phyloP scores from a whole-genome alignment of 2,113 vertebrate genomes.

The Dermatemys mawii region DNA sequence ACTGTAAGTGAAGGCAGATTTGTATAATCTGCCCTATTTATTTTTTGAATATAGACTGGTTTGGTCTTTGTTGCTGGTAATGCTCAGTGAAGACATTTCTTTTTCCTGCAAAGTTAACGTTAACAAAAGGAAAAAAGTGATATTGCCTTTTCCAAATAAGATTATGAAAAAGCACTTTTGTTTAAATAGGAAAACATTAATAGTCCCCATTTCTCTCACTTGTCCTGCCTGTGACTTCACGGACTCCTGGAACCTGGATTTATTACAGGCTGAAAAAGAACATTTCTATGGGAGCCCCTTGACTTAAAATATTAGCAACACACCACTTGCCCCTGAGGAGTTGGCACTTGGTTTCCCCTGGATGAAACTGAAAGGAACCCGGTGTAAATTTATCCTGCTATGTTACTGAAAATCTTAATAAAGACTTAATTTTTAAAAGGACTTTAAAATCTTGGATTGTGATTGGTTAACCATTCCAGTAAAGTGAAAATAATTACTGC shows the following conservation, averaged over 20 bases:
- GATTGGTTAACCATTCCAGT: background rate
- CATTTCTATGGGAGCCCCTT: background rate
- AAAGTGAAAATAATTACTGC: conserved; percentile 6
- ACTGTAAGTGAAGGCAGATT: conserved; percentile 24
- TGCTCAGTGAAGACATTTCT: conserved; percentile 9
- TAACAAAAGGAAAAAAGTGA: background rate
- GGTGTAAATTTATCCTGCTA: conserved; percentile 2
- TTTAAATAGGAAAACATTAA: background rate
- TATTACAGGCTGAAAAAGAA: background rate
- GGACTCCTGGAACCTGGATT: background rate
- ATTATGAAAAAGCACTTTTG: background rate
- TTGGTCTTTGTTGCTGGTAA: conserved; percentile 32
- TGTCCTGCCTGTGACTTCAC: background rate
- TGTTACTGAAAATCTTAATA: conserved; percentile 40
- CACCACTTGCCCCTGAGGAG: background rate
- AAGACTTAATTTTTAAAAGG: conserved; percentile 10
- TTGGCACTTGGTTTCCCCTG: background rate
- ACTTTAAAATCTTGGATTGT: background rate
- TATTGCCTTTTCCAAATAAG: background rate
- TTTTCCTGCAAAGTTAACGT: conserved; percentile 4
- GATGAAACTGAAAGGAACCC: background rate
- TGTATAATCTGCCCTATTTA: background rate
- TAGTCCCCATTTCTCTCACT: background rate
- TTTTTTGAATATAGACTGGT: conserved; percentile 26
- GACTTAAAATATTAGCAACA: background rate